Evolutionary conservation across 1,140 invertebrate species (phyloP).

Genomic region (Mizuhopecten yessoensis): DNA sequence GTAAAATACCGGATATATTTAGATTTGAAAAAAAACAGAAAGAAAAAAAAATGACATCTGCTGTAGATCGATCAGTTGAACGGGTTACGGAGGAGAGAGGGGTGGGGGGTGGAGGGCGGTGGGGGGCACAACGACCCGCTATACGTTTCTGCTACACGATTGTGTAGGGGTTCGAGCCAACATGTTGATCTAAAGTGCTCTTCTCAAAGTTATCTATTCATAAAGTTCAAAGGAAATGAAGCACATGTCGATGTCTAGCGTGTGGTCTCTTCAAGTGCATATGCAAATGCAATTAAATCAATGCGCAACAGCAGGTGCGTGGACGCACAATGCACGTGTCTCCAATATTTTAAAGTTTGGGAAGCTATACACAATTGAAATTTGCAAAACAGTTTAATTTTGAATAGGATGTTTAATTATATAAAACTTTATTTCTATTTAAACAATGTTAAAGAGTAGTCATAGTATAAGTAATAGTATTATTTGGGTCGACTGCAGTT

Average conservation of each 20-base stretch:
- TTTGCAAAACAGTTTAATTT: too few species aligned
- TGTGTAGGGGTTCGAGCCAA: neutral
- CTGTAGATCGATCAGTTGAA: neutral
- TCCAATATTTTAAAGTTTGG: neutral
- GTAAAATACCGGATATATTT: neutral
- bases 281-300: conserved; percentile 11
- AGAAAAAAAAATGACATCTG: neutral
- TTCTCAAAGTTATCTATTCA: neutral
- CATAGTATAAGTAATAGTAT: too few species aligned
- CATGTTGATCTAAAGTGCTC: neutral
- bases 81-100: neutral
- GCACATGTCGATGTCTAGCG: neutral
- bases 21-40: neutral
- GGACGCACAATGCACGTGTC: neutral
- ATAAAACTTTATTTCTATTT: too few species aligned
- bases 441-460: too few species aligned
- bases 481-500: neutral
- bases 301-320: conserved; percentile 11
- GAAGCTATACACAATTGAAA: neutral
- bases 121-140: too few species aligned
- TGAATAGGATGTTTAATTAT: too few species aligned
- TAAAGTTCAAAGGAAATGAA: neutral
- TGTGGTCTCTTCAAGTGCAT: neutral
- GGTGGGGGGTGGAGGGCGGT: too few species aligned
- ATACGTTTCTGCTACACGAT: neutral